Percentiles rank a stretch among this genome's conserved stretches.
phyloP scores from a whole-genome alignment of 2,113 vertebrate species.

The Plectropomus leopardus region DNA sequence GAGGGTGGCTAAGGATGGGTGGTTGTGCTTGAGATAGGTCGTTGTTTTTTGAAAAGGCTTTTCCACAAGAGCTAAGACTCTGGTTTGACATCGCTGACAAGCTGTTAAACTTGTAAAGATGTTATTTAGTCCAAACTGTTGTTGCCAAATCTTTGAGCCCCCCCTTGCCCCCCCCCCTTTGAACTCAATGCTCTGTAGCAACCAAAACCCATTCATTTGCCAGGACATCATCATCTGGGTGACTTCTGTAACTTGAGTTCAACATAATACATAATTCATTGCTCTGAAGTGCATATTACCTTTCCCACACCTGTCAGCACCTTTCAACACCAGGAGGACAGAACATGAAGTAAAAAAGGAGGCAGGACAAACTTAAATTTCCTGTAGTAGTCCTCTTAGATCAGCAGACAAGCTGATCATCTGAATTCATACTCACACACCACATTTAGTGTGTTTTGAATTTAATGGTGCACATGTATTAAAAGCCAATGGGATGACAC shows the following conservation, averaged over 20 bases:
- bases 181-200: conserved; percentile 18
- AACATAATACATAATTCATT: conserved; percentile 39
- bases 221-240: conserved; percentile 18
- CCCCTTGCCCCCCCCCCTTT: background rate
- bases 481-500: background rate
- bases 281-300: conserved; percentile 17
- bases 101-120: conserved; percentile 49
- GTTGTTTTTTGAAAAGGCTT: conserved; percentile 12
- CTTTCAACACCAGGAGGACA: conserved; percentile 11
- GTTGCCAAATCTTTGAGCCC: conserved; percentile 4
- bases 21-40: conserved; percentile 5
- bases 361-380: background rate
- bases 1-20: conserved; percentile 34
- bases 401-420: background rate
- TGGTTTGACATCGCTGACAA: conserved; percentile 15
- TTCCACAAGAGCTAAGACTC: background rate
- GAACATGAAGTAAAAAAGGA: background rate
- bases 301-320: background rate
- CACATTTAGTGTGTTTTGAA: background rate
- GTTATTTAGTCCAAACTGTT: conserved; percentile 3
- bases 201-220: conserved; percentile 18
- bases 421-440: background rate
- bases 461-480: background rate
- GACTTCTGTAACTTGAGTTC: conserved; percentile 20
- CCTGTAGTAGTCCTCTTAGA: background rate